Conservation (phyloP, 1,140 invertebrate species). For the Microplitis mediator region DNA sequence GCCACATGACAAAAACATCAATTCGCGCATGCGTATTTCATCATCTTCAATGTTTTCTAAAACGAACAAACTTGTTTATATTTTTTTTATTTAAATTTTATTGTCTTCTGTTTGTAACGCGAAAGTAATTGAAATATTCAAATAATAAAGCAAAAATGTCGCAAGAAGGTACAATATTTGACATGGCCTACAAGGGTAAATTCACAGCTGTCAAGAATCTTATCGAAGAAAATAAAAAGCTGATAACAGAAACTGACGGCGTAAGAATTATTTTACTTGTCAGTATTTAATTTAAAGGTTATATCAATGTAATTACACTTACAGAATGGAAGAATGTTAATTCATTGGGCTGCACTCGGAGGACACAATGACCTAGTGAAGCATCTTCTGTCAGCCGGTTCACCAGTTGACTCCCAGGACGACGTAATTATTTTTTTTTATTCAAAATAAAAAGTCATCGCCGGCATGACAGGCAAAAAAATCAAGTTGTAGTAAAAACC, state of each 20-base stretch:
- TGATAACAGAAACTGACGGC: conserved; percentile 45
- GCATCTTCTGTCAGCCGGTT: conserved; percentile 67
- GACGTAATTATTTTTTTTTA: conserved; percentile 60
- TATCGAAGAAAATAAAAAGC: conserved; percentile 39
- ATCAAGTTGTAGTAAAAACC: too few relatives aligned
- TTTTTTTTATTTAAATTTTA: conserved; percentile 3
- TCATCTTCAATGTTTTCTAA: too few relatives aligned
- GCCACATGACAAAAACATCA: too few relatives aligned
- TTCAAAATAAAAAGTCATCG: not conserved
- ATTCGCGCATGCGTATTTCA: too few relatives aligned
- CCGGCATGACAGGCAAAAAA: not conserved
- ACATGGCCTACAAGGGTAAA: conserved; percentile 55
- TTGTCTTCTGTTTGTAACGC: not conserved
- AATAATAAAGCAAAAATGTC: conserved; percentile 8
- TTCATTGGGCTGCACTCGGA: conserved; percentile 76
- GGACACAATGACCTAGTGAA: conserved; percentile 70
- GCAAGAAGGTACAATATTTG: conserved; percentile 36
- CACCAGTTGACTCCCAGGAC: conserved; percentile 68
- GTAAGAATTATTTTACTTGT: conserved; percentile 36
- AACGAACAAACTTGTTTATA: too few relatives aligned
- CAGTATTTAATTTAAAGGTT: conserved; percentile 24
- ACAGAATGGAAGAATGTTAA: conserved; percentile 65
- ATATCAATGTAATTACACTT: conserved; percentile 15
- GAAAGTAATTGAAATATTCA: not conserved
- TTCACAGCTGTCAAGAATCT: conserved; percentile 42